Percentiles rank a stretch among this genome's conserved stretches.
Conservation (phyloP, 1,140 invertebrate genomes). For the Drosophila bifasciata region DNA sequence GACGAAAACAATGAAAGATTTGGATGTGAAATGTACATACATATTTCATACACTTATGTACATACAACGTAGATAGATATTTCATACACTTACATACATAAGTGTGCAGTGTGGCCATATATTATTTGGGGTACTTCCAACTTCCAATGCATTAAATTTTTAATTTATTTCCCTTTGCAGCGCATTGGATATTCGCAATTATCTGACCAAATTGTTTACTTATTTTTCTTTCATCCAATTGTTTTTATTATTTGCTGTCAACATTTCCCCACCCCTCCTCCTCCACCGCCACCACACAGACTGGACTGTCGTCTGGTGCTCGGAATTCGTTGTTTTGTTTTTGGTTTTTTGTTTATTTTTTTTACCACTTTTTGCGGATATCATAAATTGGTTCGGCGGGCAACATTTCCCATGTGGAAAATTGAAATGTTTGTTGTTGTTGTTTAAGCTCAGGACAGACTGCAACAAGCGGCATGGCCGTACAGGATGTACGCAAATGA, state of each 20-base stretch:
- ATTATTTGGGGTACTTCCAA: too few species aligned
- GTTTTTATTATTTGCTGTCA: conserved; percentile 60
- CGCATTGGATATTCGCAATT: conserved; percentile 47
- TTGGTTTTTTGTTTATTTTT: conserved; percentile 37
- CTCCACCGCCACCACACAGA: conserved; percentile 49
- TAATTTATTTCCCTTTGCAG: too few species aligned
- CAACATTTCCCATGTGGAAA: conserved; percentile 79
- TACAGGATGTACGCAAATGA: too few species aligned
- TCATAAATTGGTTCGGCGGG: conserved; percentile 78
- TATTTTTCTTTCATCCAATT: conserved; percentile 14
- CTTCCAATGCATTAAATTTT: too few species aligned
- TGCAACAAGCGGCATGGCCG: neutral
- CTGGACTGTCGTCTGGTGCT: conserved; percentile 22
- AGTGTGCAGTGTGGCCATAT: too few species aligned
- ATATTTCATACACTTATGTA: too few species aligned
- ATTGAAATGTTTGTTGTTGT: conserved; percentile 61
- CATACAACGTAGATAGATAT: too few species aligned
- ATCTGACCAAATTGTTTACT: neutral
- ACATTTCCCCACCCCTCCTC: too few species aligned
- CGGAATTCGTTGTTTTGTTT: conserved; percentile 24
- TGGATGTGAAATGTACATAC: too few species aligned
- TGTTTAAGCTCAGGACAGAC: conserved; percentile 17
- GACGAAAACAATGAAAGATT: too few species aligned
- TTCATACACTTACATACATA: too few species aligned
- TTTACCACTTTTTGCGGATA: conserved; percentile 76